A percentile compares a stretch with the other conserved stretches of the same genome.
These are phyloP conservation scores for Ariopsis seemanni DNA, from an alignment of 2,113 vertebrate genomes.

Conservation along the genomic window DNA sequence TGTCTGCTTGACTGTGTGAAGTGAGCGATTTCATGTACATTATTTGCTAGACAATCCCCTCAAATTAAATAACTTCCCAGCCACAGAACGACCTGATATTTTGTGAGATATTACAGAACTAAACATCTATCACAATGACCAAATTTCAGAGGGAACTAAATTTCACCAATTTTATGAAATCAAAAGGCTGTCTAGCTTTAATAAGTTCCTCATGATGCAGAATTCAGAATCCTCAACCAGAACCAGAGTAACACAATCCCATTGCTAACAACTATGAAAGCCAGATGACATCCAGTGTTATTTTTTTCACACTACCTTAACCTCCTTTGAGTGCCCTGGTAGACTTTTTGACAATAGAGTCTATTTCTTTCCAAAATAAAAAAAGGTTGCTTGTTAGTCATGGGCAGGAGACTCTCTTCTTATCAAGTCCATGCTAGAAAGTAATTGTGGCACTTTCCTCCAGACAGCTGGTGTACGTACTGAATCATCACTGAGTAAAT, in stretches of 20 bases:
- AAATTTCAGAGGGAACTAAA: no score
- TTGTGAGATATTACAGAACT: no score
- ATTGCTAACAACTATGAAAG: not conserved
- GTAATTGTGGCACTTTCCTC: slow-evolving; percentile 40
- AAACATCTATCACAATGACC: no score
- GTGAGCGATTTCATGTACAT: no score
- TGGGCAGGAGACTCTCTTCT: slow-evolving; percentile 51
- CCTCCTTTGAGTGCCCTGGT: not conserved
- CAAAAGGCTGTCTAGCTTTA: no score
- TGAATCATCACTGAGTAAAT: slow-evolving; percentile 61
- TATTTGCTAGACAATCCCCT: no score
- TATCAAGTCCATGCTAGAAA: slow-evolving; percentile 55
- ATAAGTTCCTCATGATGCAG: not conserved
- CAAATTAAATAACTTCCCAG: no score
- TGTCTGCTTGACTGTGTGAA: no score
- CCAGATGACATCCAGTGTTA: not conserved
- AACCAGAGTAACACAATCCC: not conserved
- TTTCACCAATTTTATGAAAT: no score
- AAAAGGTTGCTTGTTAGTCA: slow-evolving; percentile 62
- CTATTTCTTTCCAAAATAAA: slow-evolving; percentile 37
- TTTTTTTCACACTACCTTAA: not conserved
- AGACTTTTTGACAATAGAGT: not conserved
- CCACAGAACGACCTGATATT: no score
- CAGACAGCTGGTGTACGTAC: slow-evolving; percentile 34
- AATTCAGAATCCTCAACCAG: not conserved